Conservation (phyloP, 2,113 vertebrate genomes). For the Saimiri boliviensis region DNA sequence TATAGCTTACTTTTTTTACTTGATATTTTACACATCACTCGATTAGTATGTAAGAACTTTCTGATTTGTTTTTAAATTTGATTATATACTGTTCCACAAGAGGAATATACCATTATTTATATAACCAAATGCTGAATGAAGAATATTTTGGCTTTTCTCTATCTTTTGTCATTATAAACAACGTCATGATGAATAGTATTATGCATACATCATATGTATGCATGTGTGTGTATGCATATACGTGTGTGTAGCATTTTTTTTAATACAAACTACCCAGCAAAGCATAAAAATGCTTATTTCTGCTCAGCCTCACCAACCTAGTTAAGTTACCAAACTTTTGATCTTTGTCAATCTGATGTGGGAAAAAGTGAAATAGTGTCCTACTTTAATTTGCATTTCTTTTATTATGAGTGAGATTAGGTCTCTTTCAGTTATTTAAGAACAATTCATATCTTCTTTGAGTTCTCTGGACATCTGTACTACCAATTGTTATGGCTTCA, state of each 20-base stretch:
- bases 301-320: neutral
- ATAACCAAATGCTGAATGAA: neutral
- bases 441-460: neutral
- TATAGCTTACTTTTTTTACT: neutral
- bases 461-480: neutral
- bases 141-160: neutral
- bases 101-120: neutral
- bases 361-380: neutral
- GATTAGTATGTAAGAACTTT: neutral
- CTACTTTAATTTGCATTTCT: neutral
- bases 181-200: neutral
- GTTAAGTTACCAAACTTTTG: neutral
- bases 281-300: neutral
- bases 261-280: neutral
- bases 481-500: neutral
- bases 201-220: neutral
- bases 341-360: neutral
- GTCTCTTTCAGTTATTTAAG: neutral
- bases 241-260: neutral
- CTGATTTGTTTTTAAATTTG: slow-evolving; percentile 30
- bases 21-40: neutral
- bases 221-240: neutral
- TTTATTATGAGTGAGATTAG: neutral
- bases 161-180: neutral
- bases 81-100: neutral